phyloP scores from a whole-genome alignment of 2,113 vertebrate species.

The Lepus timidus region DNA sequence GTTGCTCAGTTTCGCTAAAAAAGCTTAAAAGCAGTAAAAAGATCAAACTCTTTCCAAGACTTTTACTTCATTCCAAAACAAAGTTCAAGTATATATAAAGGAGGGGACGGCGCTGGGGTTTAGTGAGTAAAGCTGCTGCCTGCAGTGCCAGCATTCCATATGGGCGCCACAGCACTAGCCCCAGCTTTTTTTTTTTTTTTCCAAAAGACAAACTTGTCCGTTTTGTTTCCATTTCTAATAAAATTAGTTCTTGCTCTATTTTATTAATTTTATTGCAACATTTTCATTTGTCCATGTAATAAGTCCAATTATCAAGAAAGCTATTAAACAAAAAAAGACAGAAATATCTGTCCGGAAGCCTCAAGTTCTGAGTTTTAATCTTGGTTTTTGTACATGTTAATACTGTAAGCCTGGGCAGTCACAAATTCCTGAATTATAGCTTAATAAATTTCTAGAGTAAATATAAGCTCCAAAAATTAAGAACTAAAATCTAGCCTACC shows the following conservation, averaged over 20 bases:
- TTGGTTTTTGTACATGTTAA: constrained; percentile 11
- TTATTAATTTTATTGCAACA: neutral
- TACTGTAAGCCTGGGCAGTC: neutral
- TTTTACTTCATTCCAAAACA: constrained; percentile 2
- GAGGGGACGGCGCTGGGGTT: neutral
- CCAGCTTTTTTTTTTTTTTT: too few relatives aligned
- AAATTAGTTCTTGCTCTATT: neutral
- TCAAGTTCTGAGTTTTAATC: constrained; percentile 7
- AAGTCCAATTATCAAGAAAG: constrained; percentile 15
- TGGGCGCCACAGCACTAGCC: too few relatives aligned
- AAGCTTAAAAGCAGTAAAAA: constrained; percentile 14
- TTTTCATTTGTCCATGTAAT: constrained; percentile 12
- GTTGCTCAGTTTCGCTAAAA: neutral
- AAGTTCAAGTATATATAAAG: constrained; percentile 53
- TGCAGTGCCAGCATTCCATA: too few relatives aligned
- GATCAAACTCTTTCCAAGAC: constrained; percentile 10
- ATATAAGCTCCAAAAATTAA: neutral
- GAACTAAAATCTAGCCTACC: neutral
- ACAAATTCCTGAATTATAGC: neutral
- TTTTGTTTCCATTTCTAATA: neutral
- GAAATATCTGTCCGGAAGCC: neutral
- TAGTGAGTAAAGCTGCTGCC: too few relatives aligned
- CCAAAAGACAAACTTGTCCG: neutral
- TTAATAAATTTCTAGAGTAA: constrained; percentile 3
- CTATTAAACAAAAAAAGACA: constrained; percentile 7